These are phyloP conservation scores for Zelostemma sp. DNA, from an alignment of 1,140 invertebrate species.

Conservation along the genomic window DNA sequence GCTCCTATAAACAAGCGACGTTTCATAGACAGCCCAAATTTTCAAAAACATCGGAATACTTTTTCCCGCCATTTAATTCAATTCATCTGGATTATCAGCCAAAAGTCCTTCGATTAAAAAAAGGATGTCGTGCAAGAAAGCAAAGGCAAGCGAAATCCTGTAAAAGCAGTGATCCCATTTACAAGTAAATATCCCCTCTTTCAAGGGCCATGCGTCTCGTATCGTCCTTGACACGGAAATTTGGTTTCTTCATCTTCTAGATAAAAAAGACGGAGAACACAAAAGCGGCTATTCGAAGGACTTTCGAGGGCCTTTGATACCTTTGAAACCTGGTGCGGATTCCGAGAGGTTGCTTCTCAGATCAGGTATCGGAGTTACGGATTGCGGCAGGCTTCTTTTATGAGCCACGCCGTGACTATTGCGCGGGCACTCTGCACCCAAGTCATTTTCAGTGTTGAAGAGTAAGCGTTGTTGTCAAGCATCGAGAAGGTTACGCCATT, in stretches of 20 bases:
- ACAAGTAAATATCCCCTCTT: too few relatives aligned
- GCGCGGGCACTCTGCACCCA: constrained; percentile 73
- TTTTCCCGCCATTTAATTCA: too few relatives aligned
- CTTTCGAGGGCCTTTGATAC: constrained; percentile 62
- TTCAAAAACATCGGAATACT: too few relatives aligned
- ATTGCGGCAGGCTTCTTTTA: constrained; percentile 84
- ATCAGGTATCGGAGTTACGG: constrained; percentile 84
- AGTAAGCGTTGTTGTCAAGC: constrained; percentile 67
- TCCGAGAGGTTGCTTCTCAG: constrained; percentile 82
- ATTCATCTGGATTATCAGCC: too few relatives aligned
- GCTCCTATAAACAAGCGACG: too few relatives aligned
- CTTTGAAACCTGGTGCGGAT: constrained; percentile 74
- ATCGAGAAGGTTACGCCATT: constrained; percentile 69
- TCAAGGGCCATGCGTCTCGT: too few relatives aligned
- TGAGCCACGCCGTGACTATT: constrained; percentile 88
- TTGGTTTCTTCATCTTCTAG: too few relatives aligned
- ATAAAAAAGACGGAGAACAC: constrained; percentile 9
- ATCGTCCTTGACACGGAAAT: constrained; percentile 5
- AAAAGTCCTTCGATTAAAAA: too few relatives aligned
- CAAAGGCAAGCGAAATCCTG: too few relatives aligned
- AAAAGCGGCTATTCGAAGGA: constrained; percentile 43
- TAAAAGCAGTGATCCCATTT: too few relatives aligned
- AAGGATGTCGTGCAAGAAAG: too few relatives aligned
- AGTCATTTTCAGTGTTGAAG: background rate
- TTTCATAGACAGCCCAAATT: too few relatives aligned